Base-by-base conservation (phyloP, 1,140 invertebrate species). In the Scylla paramamosain region DNA sequence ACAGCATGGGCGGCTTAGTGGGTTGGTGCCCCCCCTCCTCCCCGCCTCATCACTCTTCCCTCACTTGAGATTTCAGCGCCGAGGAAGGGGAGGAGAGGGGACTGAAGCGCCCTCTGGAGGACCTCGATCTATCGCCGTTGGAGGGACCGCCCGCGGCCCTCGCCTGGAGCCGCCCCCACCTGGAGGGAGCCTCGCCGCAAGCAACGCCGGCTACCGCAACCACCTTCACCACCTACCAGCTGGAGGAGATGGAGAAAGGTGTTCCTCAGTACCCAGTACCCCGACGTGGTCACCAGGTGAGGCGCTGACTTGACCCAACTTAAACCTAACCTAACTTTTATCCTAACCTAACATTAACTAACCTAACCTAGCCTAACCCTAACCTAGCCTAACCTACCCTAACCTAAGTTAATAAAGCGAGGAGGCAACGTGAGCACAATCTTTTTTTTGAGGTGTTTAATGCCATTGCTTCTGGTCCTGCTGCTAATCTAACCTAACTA, bases 231-330 rank as follows among this genome's bases (percentile, higher is more conserved):
- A 96, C 96, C 7, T 95, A 96, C 83, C 96, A 96, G 89, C 94
- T 96, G 87, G 96, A 96, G 93, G 96, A 96, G 87, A 96, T 96
- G 96, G 96, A 96, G 93, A 93, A 93, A 95, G 91, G 96, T 96
- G 39, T 96, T 96, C 86, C 95, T 96, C 29, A 96, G 93, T 52
- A 96, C 96, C 39, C 96, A 96, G 83, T 96, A 96, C 86, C 96
- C 96, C 3, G 96, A 96, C 29, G 96, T 96, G 7, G 96, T 96
- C n/a, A 96, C 96, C 14, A 95, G 96, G 96, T 96, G 25, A 88
- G 94, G 91, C 32, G 25, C 82, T 7, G 39, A 28, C 82, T 25
- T 29, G 10, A 87, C 28, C 16, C 31, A 25, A 87, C 8, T 31
- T n/a, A n/a, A n/a, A n/a, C n/a, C n/a, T n/a, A n/a, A n/a, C n/a